Evolutionary conservation across 1,140 invertebrate species (phyloP), one percentile per base, ranked within the genome.

Genomic region (Anoplophora glabripennis): DNA sequence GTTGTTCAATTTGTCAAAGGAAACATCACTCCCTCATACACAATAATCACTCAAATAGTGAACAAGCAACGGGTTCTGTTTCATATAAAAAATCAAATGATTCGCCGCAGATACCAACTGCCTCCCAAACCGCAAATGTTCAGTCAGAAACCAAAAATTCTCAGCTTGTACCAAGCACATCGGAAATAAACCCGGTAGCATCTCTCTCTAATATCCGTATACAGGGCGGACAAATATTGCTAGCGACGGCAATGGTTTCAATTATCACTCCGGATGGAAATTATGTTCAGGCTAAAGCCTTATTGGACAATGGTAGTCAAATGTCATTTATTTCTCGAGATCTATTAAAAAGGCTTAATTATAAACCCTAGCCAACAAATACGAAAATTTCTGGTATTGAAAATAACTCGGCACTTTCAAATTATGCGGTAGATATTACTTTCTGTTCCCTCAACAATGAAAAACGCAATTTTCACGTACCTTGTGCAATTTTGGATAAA

Each of bases 11-110:
- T 44, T 59, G 57, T 35, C 1, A 15, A 15, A 53, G 33, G 12
- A n/a, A 14, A 10, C 49, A 60, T 37, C 51, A 60, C 15, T 53
- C 58, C 17, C 42, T 54, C 15, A 28, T 59, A 35, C 57, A 52
- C 9, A n/a, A n/a, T n/a, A n/a, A n/a, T n/a, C n/a, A n/a, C n/a
- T n/a, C n/a, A n/a, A n/a, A n/a, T n/a, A n/a, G n/a, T n/a, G n/a
- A n/a, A n/a, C n/a, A n/a, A n/a, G n/a, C n/a, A n/a, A n/a, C n/a
- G 10, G n/a, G 4, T 38, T 14, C 44, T 1, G 12, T 18, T 3
- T 1, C 3, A 21, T 53, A 5, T 28, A 3, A 18, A 7, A 15
- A 47, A 55, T 36, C n/a, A n/a, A n/a, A n/a, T n/a, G n/a, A n/a
- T n/a, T n/a, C n/a, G n/a, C n/a, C n/a, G n/a, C n/a, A n/a, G n/a